Evolutionary conservation across 2,797 vertebrate species (phyloP).

Genomic region (Pangasius djambal): DNA sequence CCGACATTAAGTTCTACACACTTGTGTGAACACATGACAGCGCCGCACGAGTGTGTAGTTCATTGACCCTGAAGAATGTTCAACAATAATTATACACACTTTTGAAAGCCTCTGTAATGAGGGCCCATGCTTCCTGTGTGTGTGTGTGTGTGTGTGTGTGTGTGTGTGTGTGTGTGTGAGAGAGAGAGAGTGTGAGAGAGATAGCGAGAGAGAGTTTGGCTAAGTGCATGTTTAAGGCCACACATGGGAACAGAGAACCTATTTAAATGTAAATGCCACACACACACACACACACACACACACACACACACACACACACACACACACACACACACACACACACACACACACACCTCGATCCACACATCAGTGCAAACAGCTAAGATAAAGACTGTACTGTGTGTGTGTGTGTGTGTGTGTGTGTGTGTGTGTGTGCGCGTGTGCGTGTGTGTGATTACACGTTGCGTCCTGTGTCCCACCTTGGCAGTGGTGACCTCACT

Average conservation of each 20-base stretch:
- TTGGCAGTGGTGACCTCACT: conserved; percentile 65
- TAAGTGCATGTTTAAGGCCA: conserved; percentile 16
- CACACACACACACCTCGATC: too few species aligned
- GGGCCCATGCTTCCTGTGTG: conserved; percentile 55
- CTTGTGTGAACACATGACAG: neutral
- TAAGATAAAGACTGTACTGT: neutral
- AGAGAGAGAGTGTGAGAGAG: neutral
- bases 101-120: conserved; percentile 54
- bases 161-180: conserved; percentile 30
- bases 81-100: conserved; percentile 66
- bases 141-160: conserved; percentile 43
- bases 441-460: conserved; percentile 4
- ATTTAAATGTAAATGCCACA: conserved; percentile 66
- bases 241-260: conserved; percentile 58
- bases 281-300: neutral
- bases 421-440: conserved; percentile 3
- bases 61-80: neutral
- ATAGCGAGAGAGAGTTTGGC: neutral
- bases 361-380: neutral
- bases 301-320: conserved; percentile 6
- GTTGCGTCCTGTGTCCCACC: conserved; percentile 55
- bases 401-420: conserved; percentile 31
- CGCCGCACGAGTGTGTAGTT: neutral
- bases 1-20: neutral
- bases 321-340: too few species aligned